Base-by-base conservation (phyloP, 1,140 invertebrate species). In the Drosophila orena region DNA sequence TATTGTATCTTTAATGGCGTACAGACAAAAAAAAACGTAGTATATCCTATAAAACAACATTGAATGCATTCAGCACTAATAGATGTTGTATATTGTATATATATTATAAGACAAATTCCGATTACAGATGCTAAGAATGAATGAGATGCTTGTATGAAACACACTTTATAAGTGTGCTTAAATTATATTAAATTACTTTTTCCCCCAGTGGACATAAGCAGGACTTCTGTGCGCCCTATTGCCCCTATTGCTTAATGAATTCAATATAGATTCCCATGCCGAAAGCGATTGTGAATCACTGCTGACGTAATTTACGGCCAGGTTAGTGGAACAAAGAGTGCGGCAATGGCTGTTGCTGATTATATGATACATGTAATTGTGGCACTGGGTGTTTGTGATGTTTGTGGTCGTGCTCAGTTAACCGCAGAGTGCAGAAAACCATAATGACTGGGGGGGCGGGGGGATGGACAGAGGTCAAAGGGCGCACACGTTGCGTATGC, bases 401-500 rank as follows among this genome's bases (percentile, higher is more conserved):
- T 57, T 35, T 44, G 70, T 8, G 38, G n/a, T n/a, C 11, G n/a
- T 46, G 30, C 20, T n/a, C 49, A 10, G 30, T 17, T 22, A 46
- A 53, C 56, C 70, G 11, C 49, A 57, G 6, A 50, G 37, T 70
- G 64, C 66, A 57, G 14, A 34, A 34, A n/a, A 40, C 38, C 52
- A 10, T 12, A 43, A 47, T 15, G 30, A 62, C 22, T 22, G 22
- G 1, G 27, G 6, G 2, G 27, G 6, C 2, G 27, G 27, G 5
- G 24, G 30, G 30, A 8, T 30, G 30, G 3, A 30, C 3, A 3
- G 50, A 38, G 40, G 22, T 20, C 22, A 34, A 30, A 22, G 42
- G 20, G 77, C 68, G 20, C 22, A 66, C 79, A 78, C 79, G 69
- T 56, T 77, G 70, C 79, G 81, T 88, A 88, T 86, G 75, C 81